Percentiles rank a stretch among this genome's conserved stretches.
phyloP scores from a whole-genome alignment of 1,140 invertebrate species.

The Zaprionus davidi region DNA sequence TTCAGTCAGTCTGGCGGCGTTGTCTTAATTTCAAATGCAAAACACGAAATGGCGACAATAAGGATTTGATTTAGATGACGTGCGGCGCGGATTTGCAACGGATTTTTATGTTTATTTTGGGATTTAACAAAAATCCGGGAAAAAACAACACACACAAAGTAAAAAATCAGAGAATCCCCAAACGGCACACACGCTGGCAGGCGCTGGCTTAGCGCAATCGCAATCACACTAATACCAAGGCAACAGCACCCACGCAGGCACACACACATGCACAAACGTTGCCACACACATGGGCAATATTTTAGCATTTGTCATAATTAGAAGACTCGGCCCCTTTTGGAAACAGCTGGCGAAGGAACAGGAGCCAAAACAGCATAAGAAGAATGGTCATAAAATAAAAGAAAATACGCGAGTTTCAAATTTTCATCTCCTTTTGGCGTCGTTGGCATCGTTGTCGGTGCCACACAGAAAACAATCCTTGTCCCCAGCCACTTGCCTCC shows the following conservation, averaged over 20 bases:
- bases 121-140: conserved; percentile 47
- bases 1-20: not conserved
- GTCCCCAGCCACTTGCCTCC: not conserved
- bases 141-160: conserved; percentile 25
- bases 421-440: conserved; percentile 65
- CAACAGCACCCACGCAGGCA: conserved; percentile 25
- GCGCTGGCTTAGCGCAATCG: conserved; percentile 13
- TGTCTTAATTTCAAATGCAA: conserved; percentile 1
- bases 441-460: conserved; percentile 13
- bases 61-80: conserved; percentile 60
- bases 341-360: conserved; percentile 40
- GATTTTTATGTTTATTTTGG: conserved; percentile 69
- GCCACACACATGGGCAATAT: conserved; percentile 49
- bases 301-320: conserved; percentile 82
- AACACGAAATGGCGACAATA: conserved; percentile 35
- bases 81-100: conserved; percentile 43
- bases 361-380: conserved; percentile 36
- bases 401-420: conserved; percentile 77
- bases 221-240: conserved; percentile 26
- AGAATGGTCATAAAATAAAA: conserved; percentile 69
- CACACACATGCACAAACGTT: conserved; percentile 8
- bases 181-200: conserved; percentile 32
- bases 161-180: conserved; percentile 67
- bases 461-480: conserved; percentile 28
- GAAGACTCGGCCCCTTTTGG: conserved; percentile 56